phyloP scores from a whole-genome alignment of 2,888 invertebrate species.

The Pammene fasciana region DNA sequence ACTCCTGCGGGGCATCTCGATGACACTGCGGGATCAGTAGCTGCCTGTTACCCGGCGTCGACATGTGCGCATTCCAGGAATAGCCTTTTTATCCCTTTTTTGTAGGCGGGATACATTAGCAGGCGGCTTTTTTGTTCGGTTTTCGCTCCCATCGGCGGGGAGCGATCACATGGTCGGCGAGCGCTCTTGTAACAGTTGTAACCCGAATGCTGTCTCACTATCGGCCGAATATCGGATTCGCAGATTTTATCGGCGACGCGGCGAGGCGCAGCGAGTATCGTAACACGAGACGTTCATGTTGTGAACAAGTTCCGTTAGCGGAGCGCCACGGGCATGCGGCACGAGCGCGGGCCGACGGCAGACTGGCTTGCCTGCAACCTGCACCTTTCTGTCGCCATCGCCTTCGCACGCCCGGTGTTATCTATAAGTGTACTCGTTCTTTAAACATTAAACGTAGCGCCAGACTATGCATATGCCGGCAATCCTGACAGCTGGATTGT shows the following conservation, averaged over 20 bases:
- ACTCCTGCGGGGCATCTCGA: slow-evolving; percentile 78
- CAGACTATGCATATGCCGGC: slow-evolving; percentile 25
- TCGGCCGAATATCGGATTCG: slow-evolving; percentile 76
- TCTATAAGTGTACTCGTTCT: slow-evolving; percentile 54
- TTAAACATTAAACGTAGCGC: slow-evolving; percentile 12
- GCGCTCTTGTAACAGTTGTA: slow-evolving; percentile 63
- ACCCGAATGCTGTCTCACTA: slow-evolving; percentile 70
- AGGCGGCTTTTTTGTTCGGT: slow-evolving; percentile 71
- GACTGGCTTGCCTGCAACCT: slow-evolving; percentile 72
- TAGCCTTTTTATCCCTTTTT: slow-evolving; percentile 78
- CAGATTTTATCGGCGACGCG: slow-evolving; percentile 74
- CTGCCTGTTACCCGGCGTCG: slow-evolving; percentile 68
- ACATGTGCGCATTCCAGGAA: slow-evolving; percentile 81
- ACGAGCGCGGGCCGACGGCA: slow-evolving; percentile 70
- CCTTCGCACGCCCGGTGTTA: slow-evolving; percentile 50
- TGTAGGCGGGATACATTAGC: slow-evolving; percentile 75
- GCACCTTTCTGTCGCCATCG: slow-evolving; percentile 64
- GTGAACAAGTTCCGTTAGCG: slow-evolving; percentile 46
- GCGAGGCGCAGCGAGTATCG: slow-evolving; percentile 68
- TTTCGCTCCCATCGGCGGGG: slow-evolving; percentile 67
- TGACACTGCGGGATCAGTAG: slow-evolving; percentile 64
- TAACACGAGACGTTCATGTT: slow-evolving; percentile 71
- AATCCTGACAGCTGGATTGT: slow-evolving; percentile 30
- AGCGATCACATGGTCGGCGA: slow-evolving; percentile 74
- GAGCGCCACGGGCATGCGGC: slow-evolving; percentile 57